Base-by-base conservation (phyloP, 2,888 invertebrate genomes). In the Sesia apiformis region DNA sequence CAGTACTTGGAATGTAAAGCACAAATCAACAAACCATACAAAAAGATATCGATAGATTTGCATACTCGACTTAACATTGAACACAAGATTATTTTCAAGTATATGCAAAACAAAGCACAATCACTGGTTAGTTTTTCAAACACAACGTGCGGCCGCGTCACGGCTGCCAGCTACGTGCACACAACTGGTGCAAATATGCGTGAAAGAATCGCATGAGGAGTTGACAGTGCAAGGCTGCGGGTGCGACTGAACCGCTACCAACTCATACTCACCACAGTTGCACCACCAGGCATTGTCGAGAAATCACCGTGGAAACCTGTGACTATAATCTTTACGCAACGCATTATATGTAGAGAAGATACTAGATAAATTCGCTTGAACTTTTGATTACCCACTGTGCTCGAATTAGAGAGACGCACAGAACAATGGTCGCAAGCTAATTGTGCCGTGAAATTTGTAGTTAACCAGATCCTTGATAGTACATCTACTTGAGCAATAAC, bases 251-350 rank as follows among this genome's bases (percentile, higher is more conserved):
- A 63, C 72, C 67, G 67, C 65, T 67, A 63, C 67, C 69, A 67
- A 69, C 65, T 67, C 67, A 63, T 70, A 66, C 70, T 67, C 70
- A 74, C 74, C 79, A 76, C 78, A 78, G 83, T 86, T 86, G 80
- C 87, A 85, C 83, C 82, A 82, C 76, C 74, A 75, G 72, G 72
- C 82, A 85, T 84, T 87, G 86, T 86, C 79, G 72, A 80, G 76
- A 76, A 67, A 80, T 68, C 66, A 76, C 81, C 85, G 87, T 86
- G 85, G 85, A 82, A 88, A 84, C 82, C 72, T 68, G 67, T 67
- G 66, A 74, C 72, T 68, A 64, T 69, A 70, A 65, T 64, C 66
- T 83, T 88, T 87, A 79, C 86, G 87, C 85, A 88, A 88, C 66
- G 81, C 70, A 81, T 82, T 81, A 76, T 81, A 73, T 74, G 72